Base-by-base conservation (phyloP, 2,797 vertebrate genomes). In the Taenioides sp. region DNA sequence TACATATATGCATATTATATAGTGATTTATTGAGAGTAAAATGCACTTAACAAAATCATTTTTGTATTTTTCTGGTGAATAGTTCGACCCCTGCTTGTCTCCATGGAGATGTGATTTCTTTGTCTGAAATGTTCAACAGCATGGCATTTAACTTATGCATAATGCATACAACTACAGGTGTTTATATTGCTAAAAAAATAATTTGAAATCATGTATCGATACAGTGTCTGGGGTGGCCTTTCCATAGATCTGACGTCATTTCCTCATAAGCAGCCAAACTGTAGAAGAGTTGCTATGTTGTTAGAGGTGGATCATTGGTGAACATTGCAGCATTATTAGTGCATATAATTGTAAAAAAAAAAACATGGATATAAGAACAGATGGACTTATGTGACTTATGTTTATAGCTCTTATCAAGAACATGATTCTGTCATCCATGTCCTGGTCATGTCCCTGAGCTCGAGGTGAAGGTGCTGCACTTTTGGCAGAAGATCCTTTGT, bases 391-490 rank as follows among this genome's bases (percentile, higher is more conserved):
- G 54, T 23, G 73, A 67, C 68, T 70, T 84, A 37, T 23, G 54
- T 23, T 57, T 57, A 7, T 23, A 77, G 81, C 47, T 7, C 71
- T 74, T 82, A 90, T 92, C 92, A 94, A 93, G 89, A 92, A 92
- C 90, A 93, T 88, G 92, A 92, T 92, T 92, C 72, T 75, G 90
- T 93, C 92, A 93, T 94, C 86, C 93, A 94, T 93, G 88, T 91
- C 73, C 37, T 40, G 7, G 37, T 40, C 9, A 40, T 43, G 14
- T 47, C 78, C 82, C 81, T 89, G 84, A 81, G 88, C 77, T 3
- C 57, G 80, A 84, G 85, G 76, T 88, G 87, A 92, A 87, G 72
- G 84, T 87, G 87, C 84, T 87, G 82, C 83, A 86, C 85, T 80
- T 77, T 91, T 91, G 88, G 88, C 90, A 89, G 63, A 50, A 20